A percentile compares a stretch with the other conserved stretches of the same genome.
Evolutionary conservation across 1,140 invertebrate genomes (phyloP).

Genomic region (Panagrolaimus sp.): DNA sequence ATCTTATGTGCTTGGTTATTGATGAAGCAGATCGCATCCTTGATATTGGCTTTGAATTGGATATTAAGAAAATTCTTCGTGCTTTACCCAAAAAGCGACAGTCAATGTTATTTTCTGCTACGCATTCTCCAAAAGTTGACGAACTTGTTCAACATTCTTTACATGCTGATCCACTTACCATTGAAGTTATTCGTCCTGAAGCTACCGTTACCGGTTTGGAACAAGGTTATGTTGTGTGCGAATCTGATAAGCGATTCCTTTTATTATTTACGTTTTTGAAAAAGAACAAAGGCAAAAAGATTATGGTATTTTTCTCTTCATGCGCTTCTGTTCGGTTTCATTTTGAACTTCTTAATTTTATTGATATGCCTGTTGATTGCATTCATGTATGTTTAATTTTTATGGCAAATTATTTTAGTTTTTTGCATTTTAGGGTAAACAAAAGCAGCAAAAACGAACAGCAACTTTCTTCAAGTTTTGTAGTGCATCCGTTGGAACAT

Average conservation of each 20-base stretch:
- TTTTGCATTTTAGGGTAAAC: conserved; percentile 66
- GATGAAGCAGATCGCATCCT: conserved; percentile 98
- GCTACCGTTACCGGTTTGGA: conserved; percentile 90
- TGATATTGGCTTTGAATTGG: conserved; percentile 97
- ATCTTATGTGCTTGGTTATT: conserved; percentile 90
- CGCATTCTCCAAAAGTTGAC: conserved; percentile 86
- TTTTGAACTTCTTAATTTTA: conserved; percentile 92
- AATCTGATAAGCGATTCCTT: conserved; percentile 87
- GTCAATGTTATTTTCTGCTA: conserved; percentile 98
- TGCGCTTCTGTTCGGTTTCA: conserved; percentile 97
- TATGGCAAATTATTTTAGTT: background rate
- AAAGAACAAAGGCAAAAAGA: conserved; percentile 91
- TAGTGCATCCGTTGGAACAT: conserved; percentile 81
- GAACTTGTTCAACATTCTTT: conserved; percentile 81
- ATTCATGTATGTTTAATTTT: conserved; percentile 77
- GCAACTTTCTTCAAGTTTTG: conserved; percentile 97
- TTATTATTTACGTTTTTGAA: conserved; percentile 98
- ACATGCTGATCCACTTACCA: conserved; percentile 88
- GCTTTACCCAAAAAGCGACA: conserved; percentile 87
- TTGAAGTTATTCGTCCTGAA: conserved; percentile 74
- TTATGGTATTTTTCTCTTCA: conserved; percentile 73
- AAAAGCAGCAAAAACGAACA: conserved; percentile 93
- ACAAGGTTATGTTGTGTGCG: conserved; percentile 88
- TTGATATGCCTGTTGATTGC: conserved; percentile 87
- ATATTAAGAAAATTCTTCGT: conserved; percentile 91